Evolutionary conservation across 2,113 vertebrate species (phyloP).

Genomic region (Melanerpes formicivorus): DNA sequence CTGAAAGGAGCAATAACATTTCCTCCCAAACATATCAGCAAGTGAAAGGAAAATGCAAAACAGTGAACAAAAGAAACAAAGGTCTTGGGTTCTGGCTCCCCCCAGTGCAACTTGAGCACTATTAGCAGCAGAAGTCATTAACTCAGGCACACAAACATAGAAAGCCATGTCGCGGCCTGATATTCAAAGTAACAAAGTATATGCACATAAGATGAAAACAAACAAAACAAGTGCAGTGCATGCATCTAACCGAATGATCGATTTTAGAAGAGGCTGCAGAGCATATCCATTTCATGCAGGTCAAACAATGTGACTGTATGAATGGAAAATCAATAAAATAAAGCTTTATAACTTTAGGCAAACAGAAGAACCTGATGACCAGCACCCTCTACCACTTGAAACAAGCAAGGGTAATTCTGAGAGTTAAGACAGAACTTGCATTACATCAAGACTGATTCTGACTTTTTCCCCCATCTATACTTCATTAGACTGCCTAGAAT

Average conservation of each 20-base stretch:
- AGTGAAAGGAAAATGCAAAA: neutral
- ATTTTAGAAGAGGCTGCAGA: neutral
- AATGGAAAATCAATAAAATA: neutral
- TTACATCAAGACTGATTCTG: neutral
- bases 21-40: neutral
- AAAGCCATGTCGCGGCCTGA: neutral
- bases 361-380: neutral
- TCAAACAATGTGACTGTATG: neutral
- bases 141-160: neutral
- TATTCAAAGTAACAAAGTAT: neutral
- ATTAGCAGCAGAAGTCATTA: neutral
- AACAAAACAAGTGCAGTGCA: neutral
- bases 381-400: neutral
- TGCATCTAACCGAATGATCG: neutral
- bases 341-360: neutral
- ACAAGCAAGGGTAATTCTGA: neutral
- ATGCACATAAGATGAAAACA: neutral
- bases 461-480: neutral
- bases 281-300: neutral
- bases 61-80: neutral
- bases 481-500: neutral
- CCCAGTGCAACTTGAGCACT: neutral
- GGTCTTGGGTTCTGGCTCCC: neutral
- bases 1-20: neutral
- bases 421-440: neutral